Conservation (phyloP, 30 jellyfish, hydroid and myxozoan species). For the Hydractinia symbiolongicarpus region DNA sequence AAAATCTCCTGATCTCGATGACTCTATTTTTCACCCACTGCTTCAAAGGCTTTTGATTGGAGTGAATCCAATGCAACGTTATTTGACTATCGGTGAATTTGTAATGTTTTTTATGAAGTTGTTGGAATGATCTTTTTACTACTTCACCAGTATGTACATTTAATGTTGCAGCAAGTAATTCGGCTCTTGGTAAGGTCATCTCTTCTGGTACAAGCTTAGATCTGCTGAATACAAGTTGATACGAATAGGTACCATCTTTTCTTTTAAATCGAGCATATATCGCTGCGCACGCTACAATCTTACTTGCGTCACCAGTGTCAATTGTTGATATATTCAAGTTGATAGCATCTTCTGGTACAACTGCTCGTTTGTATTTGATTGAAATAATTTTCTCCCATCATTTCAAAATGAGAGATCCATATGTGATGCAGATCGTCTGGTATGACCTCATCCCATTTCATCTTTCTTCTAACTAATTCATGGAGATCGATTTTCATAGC, state of each 20-base stretch:
- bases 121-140: too few species aligned
- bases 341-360: neutral
- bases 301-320: constrained; percentile 1
- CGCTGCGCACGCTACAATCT: neutral
- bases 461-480: neutral
- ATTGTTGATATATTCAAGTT: neutral
- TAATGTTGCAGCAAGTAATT: too few species aligned
- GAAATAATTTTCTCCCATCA: neutral
- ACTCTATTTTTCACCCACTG: too few species aligned
- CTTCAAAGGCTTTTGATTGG: too few species aligned
- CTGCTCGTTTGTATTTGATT: neutral
- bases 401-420: neutral
- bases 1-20: too few species aligned
- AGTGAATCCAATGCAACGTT: too few species aligned
- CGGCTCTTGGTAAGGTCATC: too few species aligned
- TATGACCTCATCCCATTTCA: neutral
- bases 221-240: too few species aligned
- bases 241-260: too few species aligned
- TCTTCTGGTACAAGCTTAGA: neutral
- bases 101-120: too few species aligned
- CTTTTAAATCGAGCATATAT: neutral
- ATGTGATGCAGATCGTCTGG: neutral
- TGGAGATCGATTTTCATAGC: neutral
- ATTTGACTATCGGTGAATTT: too few species aligned
- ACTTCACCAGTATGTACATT: too few species aligned